Evolutionary conservation across 1,140 invertebrate species (phyloP).

Genomic region (Theocolax elegans): DNA sequence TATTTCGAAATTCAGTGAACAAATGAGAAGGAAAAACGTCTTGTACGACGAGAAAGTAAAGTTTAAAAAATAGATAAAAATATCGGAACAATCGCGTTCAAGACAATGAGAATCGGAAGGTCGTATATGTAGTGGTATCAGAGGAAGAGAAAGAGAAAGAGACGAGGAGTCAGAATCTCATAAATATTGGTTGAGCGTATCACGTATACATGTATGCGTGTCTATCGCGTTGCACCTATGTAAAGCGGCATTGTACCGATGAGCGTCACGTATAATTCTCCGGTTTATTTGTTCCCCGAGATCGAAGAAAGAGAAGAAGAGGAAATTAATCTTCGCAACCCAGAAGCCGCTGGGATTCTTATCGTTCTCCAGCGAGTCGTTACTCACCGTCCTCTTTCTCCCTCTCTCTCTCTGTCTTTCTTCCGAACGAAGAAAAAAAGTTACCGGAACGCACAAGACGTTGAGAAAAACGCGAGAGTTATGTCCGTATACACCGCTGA

Average conservation of each 20-base stretch:
- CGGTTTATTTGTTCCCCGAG: conserved; percentile 11
- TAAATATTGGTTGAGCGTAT: conserved; percentile 37
- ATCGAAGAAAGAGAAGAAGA: conserved; percentile 40
- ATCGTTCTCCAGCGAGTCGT: conserved; percentile 5
- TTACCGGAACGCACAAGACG: no score
- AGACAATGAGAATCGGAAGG: no score
- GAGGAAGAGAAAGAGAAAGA: neutral
- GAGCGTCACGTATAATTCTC: conserved; percentile 38
- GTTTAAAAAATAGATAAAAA: no score
- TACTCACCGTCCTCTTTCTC: neutral
- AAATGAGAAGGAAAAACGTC: no score
- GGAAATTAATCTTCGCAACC: conserved; percentile 39
- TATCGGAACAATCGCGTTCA: no score
- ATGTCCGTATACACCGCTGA: neutral
- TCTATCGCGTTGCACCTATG: neutral
- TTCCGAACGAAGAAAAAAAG: no score
- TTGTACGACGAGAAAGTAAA: no score
- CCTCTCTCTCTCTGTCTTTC: no score
- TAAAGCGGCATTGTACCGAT: conserved; percentile 11
- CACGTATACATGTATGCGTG: neutral
- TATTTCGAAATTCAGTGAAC: no score
- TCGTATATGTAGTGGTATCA: no score
- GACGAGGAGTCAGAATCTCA: conserved; percentile 27
- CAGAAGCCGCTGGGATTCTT: conserved; percentile 28
- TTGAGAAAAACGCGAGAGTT: no score